These are phyloP conservation scores for Dasysyrphus tricinctus DNA, from an alignment of 2,888 invertebrate species.

Conservation along the genomic window DNA sequence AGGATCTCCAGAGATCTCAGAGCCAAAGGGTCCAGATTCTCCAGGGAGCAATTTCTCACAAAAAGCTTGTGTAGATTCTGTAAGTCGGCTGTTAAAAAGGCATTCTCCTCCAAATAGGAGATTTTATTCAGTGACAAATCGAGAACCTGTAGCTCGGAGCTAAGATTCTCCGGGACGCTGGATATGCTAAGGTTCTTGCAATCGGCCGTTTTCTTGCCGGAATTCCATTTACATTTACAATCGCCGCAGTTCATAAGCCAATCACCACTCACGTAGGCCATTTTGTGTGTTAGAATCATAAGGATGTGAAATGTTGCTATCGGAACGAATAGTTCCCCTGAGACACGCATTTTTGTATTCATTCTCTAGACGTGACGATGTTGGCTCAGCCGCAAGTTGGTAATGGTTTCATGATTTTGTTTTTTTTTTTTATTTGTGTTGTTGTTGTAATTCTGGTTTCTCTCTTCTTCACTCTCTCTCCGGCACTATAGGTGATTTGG, in stretches of 20 bases:
- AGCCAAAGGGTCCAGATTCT: slow-evolving; percentile 88
- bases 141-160: slow-evolving; percentile 88
- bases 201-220: slow-evolving; percentile 92
- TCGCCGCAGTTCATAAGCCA: slow-evolving; percentile 82
- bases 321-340: slow-evolving; percentile 64
- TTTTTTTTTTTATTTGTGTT: background rate
- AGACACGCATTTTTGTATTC: slow-evolving; percentile 71
- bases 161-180: slow-evolving; percentile 89
- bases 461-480: background rate
- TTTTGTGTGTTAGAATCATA: slow-evolving; percentile 74
- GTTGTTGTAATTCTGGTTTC: background rate
- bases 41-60: slow-evolving; percentile 89
- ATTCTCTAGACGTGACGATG: slow-evolving; percentile 45
- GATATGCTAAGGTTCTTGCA: slow-evolving; percentile 88
- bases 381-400: slow-evolving; percentile 16
- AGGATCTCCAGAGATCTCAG: slow-evolving; percentile 90
- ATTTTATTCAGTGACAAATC: slow-evolving; percentile 89
- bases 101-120: slow-evolving; percentile 86
- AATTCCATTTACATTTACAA: slow-evolving; percentile 93
- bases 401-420: slow-evolving; percentile 19
- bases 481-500: slow-evolving; percentile 2
- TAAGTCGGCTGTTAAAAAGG: slow-evolving; percentile 88
- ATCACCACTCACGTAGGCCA: slow-evolving; percentile 77
- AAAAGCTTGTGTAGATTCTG: slow-evolving; percentile 92
- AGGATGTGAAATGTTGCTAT: slow-evolving; percentile 74